These are phyloP conservation scores for Toxonevra muliebris DNA, from an alignment of 2,888 invertebrate species.

Conservation along the genomic window DNA sequence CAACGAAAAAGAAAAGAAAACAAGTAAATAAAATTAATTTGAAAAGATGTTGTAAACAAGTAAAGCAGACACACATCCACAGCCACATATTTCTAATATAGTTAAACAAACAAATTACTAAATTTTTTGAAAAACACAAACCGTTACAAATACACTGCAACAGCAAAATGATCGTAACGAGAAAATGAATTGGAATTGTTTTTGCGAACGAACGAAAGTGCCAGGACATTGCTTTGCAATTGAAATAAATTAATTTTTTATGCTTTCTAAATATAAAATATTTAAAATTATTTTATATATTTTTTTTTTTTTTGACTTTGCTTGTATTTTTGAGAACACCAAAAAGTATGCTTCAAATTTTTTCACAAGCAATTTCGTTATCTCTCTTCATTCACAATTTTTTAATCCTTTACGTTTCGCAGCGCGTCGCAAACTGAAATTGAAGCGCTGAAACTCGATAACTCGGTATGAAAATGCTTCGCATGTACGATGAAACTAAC, in stretches of 20 bases:
- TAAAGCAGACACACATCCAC: conserved; percentile 14
- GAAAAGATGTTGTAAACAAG: neutral
- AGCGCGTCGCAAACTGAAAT: conserved; percentile 46
- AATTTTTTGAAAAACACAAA: conserved; percentile 42
- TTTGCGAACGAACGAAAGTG: conserved; percentile 36
- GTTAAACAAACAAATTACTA: neutral
- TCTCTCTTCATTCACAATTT: conserved; percentile 15
- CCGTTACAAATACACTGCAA: conserved; percentile 49
- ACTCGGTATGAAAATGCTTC: neutral
- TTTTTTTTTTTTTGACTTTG: no score
- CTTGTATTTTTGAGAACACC: neutral
- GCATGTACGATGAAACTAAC: conserved; percentile 6
- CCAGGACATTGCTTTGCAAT: conserved; percentile 31
- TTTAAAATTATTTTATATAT: neutral
- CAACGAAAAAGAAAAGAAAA: conserved; percentile 20
- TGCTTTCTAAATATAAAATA: neutral
- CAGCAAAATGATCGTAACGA: conserved; percentile 43
- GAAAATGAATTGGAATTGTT: conserved; percentile 25
- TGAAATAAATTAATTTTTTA: neutral
- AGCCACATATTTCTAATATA: neutral
- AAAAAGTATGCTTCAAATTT: conserved; percentile 23
- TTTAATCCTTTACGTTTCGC: conserved; percentile 38
- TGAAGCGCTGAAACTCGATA: neutral
- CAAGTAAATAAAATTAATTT: neutral
- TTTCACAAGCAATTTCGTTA: conserved; percentile 18